phyloP scores from a whole-genome alignment of 2,797 vertebrate species.

The Esox lucius region DNA sequence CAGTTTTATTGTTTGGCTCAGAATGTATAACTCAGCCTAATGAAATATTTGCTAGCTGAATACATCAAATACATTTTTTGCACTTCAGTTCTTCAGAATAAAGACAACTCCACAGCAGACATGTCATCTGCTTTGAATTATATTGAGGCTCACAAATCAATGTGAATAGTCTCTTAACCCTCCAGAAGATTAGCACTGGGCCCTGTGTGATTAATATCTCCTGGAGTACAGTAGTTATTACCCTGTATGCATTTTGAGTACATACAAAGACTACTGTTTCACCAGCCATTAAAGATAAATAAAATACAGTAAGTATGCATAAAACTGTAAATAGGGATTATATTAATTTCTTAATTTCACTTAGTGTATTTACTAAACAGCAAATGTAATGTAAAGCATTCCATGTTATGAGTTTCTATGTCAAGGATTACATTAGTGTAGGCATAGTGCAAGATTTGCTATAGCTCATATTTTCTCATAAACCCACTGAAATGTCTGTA shows the following conservation, averaged over 20 bases:
- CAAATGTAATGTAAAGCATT: neutral
- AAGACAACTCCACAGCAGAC: constrained; percentile 4
- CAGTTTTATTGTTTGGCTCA: constrained; percentile 33
- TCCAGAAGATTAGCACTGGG: constrained; percentile 23
- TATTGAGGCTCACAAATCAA: neutral
- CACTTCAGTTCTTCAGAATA: constrained; percentile 22
- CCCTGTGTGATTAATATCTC: constrained; percentile 11
- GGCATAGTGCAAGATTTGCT: constrained; percentile 31
- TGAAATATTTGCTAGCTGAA: constrained; percentile 29
- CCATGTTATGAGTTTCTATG: constrained; percentile 44
- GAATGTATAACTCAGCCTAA: constrained; percentile 34
- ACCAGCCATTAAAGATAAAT: constrained; percentile 42
- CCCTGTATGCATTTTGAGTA: constrained; percentile 32
- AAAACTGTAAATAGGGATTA: constrained; percentile 21
- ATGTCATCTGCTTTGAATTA: neutral
- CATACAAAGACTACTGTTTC: constrained; percentile 50
- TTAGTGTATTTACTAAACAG: neutral
- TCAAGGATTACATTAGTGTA: constrained; percentile 36
- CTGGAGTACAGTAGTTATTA: constrained; percentile 24
- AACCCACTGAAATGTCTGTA: constrained; percentile 42
- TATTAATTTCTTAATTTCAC: constrained; percentile 4
- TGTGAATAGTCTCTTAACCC: constrained; percentile 44
- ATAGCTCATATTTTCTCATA: constrained; percentile 22
- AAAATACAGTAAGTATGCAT: constrained; percentile 25
- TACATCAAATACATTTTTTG: constrained; percentile 21